phyloP scores from a whole-genome alignment of 2,113 vertebrate species.

The Periophthalmus modestus region DNA sequence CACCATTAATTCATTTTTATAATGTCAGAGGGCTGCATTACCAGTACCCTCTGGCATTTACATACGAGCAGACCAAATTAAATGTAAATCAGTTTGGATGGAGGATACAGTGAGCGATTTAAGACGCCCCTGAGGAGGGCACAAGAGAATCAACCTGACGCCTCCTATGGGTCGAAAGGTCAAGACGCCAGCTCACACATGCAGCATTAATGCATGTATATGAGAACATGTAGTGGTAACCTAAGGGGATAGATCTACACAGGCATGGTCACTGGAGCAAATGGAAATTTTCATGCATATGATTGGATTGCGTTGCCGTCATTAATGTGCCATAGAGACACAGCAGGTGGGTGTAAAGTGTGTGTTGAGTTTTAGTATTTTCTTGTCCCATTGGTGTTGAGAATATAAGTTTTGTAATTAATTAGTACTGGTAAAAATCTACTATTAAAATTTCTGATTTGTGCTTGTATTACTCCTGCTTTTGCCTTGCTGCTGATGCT shows the following conservation, averaged over 20 bases:
- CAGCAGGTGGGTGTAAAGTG: too few relatives aligned
- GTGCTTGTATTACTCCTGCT: too few relatives aligned
- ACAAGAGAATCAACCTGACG: constrained; percentile 27
- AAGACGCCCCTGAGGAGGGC: constrained; percentile 8
- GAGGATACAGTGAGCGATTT: constrained; percentile 53
- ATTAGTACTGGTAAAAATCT: too few relatives aligned
- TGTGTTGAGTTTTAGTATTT: too few relatives aligned
- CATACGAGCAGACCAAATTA: constrained; percentile 78
- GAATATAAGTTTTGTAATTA: too few relatives aligned
- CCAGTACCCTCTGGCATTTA: constrained; percentile 80
- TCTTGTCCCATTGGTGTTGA: too few relatives aligned
- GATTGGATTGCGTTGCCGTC: neutral
- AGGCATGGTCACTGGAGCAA: neutral
- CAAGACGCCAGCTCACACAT: constrained; percentile 17
- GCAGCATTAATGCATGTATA: neutral
- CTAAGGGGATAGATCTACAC: neutral
- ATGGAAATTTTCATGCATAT: neutral
- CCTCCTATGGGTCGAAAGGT: constrained; percentile 42
- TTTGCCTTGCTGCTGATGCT: too few relatives aligned
- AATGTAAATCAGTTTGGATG: constrained; percentile 64
- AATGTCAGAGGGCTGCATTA: constrained; percentile 74
- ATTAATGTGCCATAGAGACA: neutral
- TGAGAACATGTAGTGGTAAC: neutral
- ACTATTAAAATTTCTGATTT: too few relatives aligned
- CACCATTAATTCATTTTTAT: constrained; percentile 79